Conservation (phyloP, 2,113 vertebrate genomes). For the Sigmodon hispidus region DNA sequence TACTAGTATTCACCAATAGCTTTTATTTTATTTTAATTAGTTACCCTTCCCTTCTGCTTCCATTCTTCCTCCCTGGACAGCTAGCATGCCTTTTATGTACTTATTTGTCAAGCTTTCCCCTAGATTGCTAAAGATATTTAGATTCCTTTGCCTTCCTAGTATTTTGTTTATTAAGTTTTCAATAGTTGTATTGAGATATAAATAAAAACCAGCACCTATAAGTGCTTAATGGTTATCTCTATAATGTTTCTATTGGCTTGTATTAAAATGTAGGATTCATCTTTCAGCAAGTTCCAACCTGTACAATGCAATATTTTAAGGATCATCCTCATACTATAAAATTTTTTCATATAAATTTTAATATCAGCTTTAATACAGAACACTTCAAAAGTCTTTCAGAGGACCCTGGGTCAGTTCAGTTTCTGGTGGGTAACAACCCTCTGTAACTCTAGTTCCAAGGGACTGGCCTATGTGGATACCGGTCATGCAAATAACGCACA, state of each 20-base stretch:
- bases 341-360: neutral
- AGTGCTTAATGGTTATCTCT: neutral
- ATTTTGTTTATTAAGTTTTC: neutral
- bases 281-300: neutral
- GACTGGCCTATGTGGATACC: neutral
- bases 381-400: neutral
- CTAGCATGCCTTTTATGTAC: neutral
- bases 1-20: neutral
- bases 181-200: neutral
- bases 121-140: constrained; percentile 21
- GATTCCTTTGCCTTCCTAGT: neutral
- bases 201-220: neutral
- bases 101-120: neutral
- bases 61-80: neutral
- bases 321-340: neutral
- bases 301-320: neutral
- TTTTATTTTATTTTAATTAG: neutral
- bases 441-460: neutral
- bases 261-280: neutral
- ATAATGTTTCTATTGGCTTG: neutral
- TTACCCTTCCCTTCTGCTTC: neutral
- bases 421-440: neutral
- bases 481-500: neutral
- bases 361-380: neutral
- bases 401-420: neutral